Conservation (phyloP, 1,140 invertebrate genomes). For the Pararge aegeria region DNA sequence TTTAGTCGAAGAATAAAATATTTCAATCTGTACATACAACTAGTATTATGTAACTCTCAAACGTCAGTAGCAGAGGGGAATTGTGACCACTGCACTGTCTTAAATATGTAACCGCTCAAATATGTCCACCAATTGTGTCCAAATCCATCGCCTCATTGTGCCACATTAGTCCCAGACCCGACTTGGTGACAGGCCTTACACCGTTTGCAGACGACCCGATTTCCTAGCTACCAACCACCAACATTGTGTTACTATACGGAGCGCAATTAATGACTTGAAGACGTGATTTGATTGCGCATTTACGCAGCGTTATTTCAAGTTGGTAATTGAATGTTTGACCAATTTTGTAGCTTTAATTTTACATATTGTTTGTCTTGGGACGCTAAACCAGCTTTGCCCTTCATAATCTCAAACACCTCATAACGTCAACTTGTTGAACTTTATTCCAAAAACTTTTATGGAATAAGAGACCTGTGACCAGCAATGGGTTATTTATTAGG, state of each 20-base stretch:
- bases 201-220: neutral
- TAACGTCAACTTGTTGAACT: no score
- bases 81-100: neutral
- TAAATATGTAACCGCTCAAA: neutral
- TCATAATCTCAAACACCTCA: no score
- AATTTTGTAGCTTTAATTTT: no score
- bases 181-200: conserved; percentile 7
- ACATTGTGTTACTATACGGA: neutral
- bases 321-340: no score
- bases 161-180: neutral
- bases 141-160: conserved; percentile 6
- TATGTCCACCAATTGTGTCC: neutral
- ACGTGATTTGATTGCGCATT: no score
- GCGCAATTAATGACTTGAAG: neutral
- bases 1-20: no score
- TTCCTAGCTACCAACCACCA: neutral
- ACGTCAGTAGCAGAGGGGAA: neutral
- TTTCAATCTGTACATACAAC: neutral
- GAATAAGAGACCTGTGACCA: no score
- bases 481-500: no score
- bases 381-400: no score
- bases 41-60: neutral
- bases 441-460: no score
- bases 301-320: no score
- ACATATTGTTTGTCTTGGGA: no score